phyloP scores from a whole-genome alignment of 2,113 vertebrate species.

The Coryphaenoides rupestris region DNA sequence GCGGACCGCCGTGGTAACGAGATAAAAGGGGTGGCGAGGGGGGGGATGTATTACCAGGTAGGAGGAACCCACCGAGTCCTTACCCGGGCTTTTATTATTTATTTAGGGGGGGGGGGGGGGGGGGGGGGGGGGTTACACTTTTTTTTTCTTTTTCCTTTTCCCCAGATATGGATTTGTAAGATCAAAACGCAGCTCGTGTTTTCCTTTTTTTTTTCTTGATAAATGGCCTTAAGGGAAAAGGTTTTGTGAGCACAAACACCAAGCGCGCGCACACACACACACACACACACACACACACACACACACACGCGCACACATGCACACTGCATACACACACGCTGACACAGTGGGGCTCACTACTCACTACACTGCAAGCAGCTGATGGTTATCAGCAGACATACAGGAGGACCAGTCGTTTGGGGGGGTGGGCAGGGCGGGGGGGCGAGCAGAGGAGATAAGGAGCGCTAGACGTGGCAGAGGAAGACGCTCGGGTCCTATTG shows the following conservation, averaged over 20 bases:
- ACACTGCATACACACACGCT: too few relatives aligned
- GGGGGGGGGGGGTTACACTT: too few relatives aligned
- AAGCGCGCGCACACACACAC: neutral
- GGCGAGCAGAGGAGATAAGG: neutral
- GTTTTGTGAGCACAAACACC: neutral
- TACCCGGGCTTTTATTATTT: neutral
- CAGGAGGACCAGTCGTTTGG: neutral
- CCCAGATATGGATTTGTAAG: neutral
- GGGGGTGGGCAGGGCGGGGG: neutral
- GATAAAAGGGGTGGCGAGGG: neutral
- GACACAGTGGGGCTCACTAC: neutral
- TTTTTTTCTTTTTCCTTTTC: neutral
- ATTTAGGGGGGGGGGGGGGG: too few relatives aligned
- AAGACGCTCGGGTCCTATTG: too few relatives aligned
- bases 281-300: conserved; percentile 2
- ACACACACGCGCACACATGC: neutral
- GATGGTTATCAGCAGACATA: neutral
- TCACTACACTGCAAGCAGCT: neutral
- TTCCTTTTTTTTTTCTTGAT: neutral
- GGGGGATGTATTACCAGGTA: neutral
- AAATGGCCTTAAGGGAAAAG: neutral
- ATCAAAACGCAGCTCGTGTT: neutral
- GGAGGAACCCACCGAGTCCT: neutral
- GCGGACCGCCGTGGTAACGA: too few relatives aligned
- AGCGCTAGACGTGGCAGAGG: neutral